Conservation (phyloP, 1,140 invertebrate genomes). For the Drosophila mayri region DNA sequence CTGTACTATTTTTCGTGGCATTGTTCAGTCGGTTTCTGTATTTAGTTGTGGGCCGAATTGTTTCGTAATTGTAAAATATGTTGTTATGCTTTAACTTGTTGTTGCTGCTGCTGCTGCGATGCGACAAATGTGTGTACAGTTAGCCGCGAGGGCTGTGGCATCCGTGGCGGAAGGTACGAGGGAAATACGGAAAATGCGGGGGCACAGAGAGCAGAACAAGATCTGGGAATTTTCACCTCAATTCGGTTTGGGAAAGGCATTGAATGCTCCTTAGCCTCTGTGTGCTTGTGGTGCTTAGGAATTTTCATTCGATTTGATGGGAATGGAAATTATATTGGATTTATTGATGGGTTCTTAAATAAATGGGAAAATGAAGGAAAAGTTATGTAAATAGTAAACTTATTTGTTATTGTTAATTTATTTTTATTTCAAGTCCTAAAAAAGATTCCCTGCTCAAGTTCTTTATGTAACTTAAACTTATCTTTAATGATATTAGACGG, state of each 20-base stretch:
- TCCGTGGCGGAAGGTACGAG: slow-evolving; percentile 17
- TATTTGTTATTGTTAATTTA: not conserved
- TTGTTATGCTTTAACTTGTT: slow-evolving; percentile 72
- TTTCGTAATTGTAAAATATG: slow-evolving; percentile 83
- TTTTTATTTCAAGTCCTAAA: too few relatives aligned
- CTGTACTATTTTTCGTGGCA: slow-evolving; percentile 34
- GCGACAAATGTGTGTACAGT: slow-evolving; percentile 73
- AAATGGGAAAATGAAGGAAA: not conserved
- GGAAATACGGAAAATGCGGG: slow-evolving; percentile 25
- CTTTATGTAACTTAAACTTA: not conserved
- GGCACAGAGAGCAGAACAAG: slow-evolving; percentile 26
- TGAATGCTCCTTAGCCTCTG: not conserved
- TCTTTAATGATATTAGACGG: too few relatives aligned
- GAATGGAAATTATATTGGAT: slow-evolving; percentile 9
- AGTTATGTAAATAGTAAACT: too few relatives aligned
- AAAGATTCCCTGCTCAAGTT: not conserved
- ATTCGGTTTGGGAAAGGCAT: slow-evolving; percentile 27
- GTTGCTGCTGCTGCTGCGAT: slow-evolving; percentile 56
- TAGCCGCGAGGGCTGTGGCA: slow-evolving; percentile 38
- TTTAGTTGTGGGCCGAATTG: slow-evolving; percentile 74
- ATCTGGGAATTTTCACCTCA: slow-evolving; percentile 24
- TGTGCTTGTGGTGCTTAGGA: slow-evolving; percentile 6
- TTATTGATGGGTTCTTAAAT: not conserved
- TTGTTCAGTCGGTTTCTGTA: slow-evolving; percentile 64
- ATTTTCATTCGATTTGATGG: slow-evolving; percentile 27